These are phyloP conservation scores for Rotaria magnacalcarata DNA, from an alignment of 2,888 invertebrate species.

Conservation along the genomic window DNA sequence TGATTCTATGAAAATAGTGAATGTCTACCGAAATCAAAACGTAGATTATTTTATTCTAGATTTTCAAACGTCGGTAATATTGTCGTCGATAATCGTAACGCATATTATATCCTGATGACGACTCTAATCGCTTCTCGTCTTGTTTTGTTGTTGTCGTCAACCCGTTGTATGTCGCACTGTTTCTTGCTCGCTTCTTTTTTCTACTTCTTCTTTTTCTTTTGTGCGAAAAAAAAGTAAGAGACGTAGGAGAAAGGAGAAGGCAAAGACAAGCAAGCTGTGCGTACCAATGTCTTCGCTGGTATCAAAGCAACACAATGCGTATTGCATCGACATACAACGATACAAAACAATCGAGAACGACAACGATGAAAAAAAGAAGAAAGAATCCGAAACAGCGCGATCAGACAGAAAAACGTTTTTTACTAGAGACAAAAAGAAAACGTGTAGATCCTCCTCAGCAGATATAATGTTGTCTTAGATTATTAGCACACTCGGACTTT, in stretches of 20 bases:
- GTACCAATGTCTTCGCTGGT: not conserved
- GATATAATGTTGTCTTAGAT: not conserved
- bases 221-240: not conserved
- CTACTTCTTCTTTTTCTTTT: not conserved
- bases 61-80: not conserved
- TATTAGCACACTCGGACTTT: not conserved
- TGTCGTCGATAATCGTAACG: not conserved
- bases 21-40: not conserved
- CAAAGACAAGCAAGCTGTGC: not conserved
- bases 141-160: not conserved
- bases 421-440: not conserved
- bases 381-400: not conserved
- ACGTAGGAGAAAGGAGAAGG: not conserved
- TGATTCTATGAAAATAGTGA: not conserved
- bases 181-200: not conserved
- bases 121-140: not conserved
- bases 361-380: not conserved
- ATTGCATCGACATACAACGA: not conserved
- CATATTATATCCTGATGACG: not conserved
- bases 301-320: not conserved
- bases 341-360: conserved; percentile 5
- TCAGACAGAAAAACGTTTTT: not conserved
- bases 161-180: conserved; percentile 10
- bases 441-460: not conserved
- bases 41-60: not conserved